phyloP scores from a whole-genome alignment of 2,888 invertebrate genomes.

The Trichopria drosophilae region DNA sequence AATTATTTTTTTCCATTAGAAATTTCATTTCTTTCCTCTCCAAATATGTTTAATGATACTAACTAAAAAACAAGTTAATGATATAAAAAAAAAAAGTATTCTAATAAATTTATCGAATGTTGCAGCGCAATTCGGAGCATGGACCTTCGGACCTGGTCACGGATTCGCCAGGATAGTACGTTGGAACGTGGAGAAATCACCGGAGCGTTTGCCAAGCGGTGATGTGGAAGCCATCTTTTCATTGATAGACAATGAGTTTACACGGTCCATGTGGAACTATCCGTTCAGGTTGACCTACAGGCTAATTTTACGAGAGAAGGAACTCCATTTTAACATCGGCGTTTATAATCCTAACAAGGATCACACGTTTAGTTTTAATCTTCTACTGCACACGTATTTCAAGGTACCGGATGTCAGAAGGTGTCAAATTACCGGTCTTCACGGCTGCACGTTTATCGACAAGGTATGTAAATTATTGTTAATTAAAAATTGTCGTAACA shows the following conservation, averaged over 20 bases:
- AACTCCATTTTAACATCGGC: slow-evolving; percentile 89
- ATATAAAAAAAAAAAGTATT: too few relatives aligned
- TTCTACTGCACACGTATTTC: slow-evolving; percentile 93
- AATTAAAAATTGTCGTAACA: too few relatives aligned
- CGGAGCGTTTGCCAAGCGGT: slow-evolving; percentile 84
- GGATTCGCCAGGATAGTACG: slow-evolving; percentile 92
- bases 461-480: slow-evolving; percentile 64
- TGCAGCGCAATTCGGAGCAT: slow-evolving; percentile 91
- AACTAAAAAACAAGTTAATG: too few relatives aligned
- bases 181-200: slow-evolving; percentile 89
- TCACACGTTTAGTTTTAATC: slow-evolving; percentile 86
- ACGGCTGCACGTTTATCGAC: slow-evolving; percentile 87
- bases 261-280: slow-evolving; percentile 92
- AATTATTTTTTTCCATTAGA: too few relatives aligned
- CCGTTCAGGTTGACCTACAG: slow-evolving; percentile 92
- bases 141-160: slow-evolving; percentile 94
- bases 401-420: slow-evolving; percentile 92
- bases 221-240: slow-evolving; percentile 92
- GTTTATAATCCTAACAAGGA: slow-evolving; percentile 94
- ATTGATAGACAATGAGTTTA: slow-evolving; percentile 89
- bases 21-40: too few relatives aligned
- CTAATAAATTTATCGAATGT: too few relatives aligned
- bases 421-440: slow-evolving; percentile 89
- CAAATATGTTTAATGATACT: too few relatives aligned
- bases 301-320: slow-evolving; percentile 86